A percentile compares a stretch with the other conserved stretches of the same genome.
phyloP scores from a whole-genome alignment of 2,113 vertebrate genomes.

The Myotis yumanensis region DNA sequence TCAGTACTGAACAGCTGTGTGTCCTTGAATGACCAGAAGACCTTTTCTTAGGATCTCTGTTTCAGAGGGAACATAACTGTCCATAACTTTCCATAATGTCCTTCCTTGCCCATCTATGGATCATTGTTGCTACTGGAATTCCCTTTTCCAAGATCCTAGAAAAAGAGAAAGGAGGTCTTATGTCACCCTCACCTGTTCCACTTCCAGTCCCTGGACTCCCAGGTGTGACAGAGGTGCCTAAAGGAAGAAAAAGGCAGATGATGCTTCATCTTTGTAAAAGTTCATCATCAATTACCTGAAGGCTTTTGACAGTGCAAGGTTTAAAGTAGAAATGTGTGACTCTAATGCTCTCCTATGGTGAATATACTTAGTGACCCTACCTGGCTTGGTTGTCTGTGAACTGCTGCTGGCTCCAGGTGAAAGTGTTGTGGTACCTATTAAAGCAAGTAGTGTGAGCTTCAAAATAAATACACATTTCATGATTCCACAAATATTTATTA shows the following conservation, averaged over 20 bases:
- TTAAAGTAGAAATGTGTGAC: neutral
- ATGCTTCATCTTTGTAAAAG: neutral
- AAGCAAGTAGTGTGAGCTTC: neutral
- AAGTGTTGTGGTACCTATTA: neutral
- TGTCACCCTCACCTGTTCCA: neutral
- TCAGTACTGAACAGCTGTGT: neutral
- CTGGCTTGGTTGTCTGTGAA: neutral
- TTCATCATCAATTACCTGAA: neutral
- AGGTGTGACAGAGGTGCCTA: neutral
- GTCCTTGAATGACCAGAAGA: neutral
- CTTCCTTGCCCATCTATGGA: neutral
- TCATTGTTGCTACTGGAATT: neutral
- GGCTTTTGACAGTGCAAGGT: neutral
- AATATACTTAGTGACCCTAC: neutral
- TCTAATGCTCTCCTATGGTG: neutral
- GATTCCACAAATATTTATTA: neutral
- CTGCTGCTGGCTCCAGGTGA: neutral
- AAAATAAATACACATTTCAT: neutral
- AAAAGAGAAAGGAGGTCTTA: neutral
- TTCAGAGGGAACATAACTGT: neutral
- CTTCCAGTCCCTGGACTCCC: neutral
- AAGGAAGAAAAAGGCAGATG: neutral
- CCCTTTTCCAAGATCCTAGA: rapidly evolving
- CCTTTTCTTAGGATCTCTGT: neutral
- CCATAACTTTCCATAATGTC: neutral